Percentiles rank a stretch among this genome's conserved stretches.
These are phyloP conservation scores for Anguilla anguilla DNA, from an alignment of 2,797 vertebrate genomes.

Conservation along the genomic window DNA sequence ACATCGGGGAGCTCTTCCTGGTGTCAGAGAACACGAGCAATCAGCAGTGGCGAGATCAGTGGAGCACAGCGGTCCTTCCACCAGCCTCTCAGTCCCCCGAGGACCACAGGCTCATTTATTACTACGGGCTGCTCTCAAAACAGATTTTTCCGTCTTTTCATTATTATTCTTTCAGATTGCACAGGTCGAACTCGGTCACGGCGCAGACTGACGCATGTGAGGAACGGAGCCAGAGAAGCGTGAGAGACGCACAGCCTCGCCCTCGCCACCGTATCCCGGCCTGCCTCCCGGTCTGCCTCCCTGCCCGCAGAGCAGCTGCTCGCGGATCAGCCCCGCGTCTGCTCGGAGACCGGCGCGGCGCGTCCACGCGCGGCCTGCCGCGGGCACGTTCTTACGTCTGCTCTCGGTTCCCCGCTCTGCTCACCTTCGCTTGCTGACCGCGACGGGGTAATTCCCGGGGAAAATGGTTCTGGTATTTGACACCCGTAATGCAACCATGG, in stretches of 20 bases:
- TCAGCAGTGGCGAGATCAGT: constrained; percentile 40
- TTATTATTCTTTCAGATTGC: background rate
- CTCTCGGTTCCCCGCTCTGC: background rate
- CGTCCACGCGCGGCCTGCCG: background rate
- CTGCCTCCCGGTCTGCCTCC: background rate
- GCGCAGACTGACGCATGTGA: background rate
- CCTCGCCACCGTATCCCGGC: background rate
- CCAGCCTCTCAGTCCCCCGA: background rate
- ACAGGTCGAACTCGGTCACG: background rate
- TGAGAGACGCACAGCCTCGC: background rate
- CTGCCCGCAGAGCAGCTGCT: background rate
- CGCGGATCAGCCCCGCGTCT: background rate
- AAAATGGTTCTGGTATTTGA: background rate
- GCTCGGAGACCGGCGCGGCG: background rate
- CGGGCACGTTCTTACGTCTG: background rate
- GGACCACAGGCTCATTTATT: background rate
- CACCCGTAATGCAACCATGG: background rate
- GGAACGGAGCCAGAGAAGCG: background rate
- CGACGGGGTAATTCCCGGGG: background rate
- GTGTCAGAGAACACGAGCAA: constrained; percentile 52
- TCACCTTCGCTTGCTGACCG: background rate
- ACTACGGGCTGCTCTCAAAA: background rate
- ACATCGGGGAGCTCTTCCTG: constrained; percentile 62
- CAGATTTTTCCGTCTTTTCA: background rate
- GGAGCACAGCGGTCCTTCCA: constrained; percentile 15